Base-by-base conservation (phyloP, 1,140 invertebrate species). In the Lasaia peninsularis region DNA sequence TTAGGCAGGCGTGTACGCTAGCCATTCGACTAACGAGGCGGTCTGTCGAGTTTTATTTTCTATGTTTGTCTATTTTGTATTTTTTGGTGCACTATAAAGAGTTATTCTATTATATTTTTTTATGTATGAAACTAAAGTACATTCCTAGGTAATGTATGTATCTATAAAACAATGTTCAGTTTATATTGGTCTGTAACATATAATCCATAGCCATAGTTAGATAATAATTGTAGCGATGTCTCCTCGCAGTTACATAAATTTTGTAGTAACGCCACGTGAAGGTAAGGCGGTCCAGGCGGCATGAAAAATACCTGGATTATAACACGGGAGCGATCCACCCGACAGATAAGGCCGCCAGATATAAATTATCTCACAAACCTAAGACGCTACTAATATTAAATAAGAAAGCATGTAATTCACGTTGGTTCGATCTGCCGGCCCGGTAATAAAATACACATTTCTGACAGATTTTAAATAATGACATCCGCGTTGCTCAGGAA, bases 381-480 rank as follows among this genome's bases (percentile, higher is more conserved):
- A 86, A 84, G 78, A 79, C 73, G 71, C 81, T 68, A 78, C 83
- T 85, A 82, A 88, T 85, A 86, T 86, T 88, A 86, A 88, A 88
- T 88, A 88, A 82, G 80, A 88, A 88, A 82, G 69, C 83, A 80
- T 88, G 81, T 88, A 85, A 88, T 88, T 88, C 85, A 80, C 79
- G 62, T 76, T 73, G 67, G 64, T 73, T 70, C 78, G 76, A 80
- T 83, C 65, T 78, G 60, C 71, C 52, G 62, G 56, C 70, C 63
- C 60, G 67, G 79, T 67, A 81, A 84, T 88, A 88, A 86, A 88
- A 81, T 85, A 86, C 72, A 85, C 69, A 82, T 75, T 84, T 88
- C 82, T 88, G 85, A 88, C 85, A 88, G 83, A 81, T 84, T 78
- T 80, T 84, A 84, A 86, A 88, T 88, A 88, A 88, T 84, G 78